Evolutionary conservation across 2,113 vertebrate species (phyloP), one percentile per base, ranked within the genome.

Genomic region (Xiphias gladius): DNA sequence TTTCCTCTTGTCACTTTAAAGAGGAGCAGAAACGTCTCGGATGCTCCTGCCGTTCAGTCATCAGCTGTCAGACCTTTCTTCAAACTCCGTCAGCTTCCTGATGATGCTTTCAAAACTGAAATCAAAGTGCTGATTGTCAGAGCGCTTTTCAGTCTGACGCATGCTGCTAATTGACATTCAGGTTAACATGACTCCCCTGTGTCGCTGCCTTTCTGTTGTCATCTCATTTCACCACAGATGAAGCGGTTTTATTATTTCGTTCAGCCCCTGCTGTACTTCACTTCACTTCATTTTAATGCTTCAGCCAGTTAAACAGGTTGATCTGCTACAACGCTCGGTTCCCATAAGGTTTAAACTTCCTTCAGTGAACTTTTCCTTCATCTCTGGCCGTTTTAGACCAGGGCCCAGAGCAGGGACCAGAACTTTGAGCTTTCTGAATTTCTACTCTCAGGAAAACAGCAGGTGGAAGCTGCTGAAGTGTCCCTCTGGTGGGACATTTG

Each of bases 121-220:
- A 72, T 67, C 72, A 77, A 39, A 69, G 54, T 1, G 5, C 24
- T 58, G 64, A 52, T 67, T 7, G 70, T 55, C 63, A 4, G 22
- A 52, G 43, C 48, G 73, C 41, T 19, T 32, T 41, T n/a, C 69
- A 65, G 24, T 24, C 35, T 14, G 63, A 87, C 68, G 46, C 73
- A 39, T 8, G 68, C 81, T 73, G 79, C 70, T 85, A 57, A 88
- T 79, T n/a, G 79, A 13, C 75, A 85, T 79, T 79, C 73, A 68
- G 70, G 74, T 79, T 66, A 67, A 82, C 69, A 79, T 0, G 37
- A 22, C 46, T 76, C 79, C 71, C 70, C 50, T 0, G 64, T 3
- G 63, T n/a, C 19, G 2, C 71, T 7, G 28, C 75, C 48, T 58
- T 32, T 39, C 20, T 76, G 70, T 28, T 57, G 76, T 63, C 72